phyloP scores from a whole-genome alignment of 2,797 vertebrate species.

The Syndactyla subalaris region DNA sequence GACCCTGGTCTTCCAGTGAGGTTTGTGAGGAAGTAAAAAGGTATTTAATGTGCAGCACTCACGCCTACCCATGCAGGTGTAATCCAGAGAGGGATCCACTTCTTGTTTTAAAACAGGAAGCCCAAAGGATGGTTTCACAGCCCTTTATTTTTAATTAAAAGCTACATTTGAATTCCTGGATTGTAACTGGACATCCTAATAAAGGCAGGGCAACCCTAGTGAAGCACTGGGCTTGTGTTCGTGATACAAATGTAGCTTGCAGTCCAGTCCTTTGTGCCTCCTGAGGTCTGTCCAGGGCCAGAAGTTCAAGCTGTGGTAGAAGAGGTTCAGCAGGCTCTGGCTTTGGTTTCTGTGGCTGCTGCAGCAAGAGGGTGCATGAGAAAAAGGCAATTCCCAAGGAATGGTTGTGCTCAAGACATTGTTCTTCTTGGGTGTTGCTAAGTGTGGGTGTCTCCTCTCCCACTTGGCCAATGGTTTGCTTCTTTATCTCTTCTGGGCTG shows the following conservation, averaged over 20 bases:
- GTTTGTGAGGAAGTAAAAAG: background rate
- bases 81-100: background rate
- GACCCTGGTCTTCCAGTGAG: background rate
- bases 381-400: background rate
- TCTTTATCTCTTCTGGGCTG: background rate
- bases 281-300: accelerated
- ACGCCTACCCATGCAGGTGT: background rate
- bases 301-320: background rate
- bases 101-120: background rate
- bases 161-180: background rate
- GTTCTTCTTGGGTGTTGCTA: background rate
- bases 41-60: background rate
- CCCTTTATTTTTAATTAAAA: background rate
- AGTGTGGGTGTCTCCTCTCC: background rate
- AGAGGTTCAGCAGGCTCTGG: background rate
- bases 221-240: background rate
- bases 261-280: background rate
- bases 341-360: background rate
- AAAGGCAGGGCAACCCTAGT: background rate
- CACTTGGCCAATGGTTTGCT: background rate
- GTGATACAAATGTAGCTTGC: background rate
- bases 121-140: background rate
- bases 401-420: background rate
- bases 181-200: background rate
- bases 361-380: background rate